phyloP scores from a whole-genome alignment of 2,797 vertebrate species.

The Hylomyscus alleni region DNA sequence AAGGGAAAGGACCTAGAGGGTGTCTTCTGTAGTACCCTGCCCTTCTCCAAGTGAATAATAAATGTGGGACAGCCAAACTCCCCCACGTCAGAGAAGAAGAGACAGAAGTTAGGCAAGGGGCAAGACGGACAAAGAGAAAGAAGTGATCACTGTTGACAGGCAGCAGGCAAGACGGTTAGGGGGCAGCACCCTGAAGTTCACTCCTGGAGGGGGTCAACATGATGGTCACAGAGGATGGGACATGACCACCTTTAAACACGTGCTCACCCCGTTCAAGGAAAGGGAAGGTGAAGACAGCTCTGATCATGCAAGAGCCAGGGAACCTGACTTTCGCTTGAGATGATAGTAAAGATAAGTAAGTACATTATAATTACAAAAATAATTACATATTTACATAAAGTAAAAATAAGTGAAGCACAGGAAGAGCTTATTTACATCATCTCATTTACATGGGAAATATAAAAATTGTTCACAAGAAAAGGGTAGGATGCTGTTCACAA shows the following conservation, averaged over 20 bases:
- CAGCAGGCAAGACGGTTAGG: constrained; percentile 17
- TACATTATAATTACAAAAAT: neutral
- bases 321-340: constrained; percentile 42
- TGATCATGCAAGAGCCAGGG: constrained; percentile 85
- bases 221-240: constrained; percentile 92
- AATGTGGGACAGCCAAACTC: constrained; percentile 92
- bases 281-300: constrained; percentile 80
- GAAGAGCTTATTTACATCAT: neutral
- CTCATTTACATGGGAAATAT: neutral
- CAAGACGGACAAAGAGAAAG: constrained; percentile 55
- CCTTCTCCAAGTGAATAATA: constrained; percentile 94
- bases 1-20: constrained; percentile 93
- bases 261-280: constrained; percentile 79
- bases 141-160: constrained; percentile 65
- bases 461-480: neutral
- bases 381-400: neutral
- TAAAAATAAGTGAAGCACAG: neutral
- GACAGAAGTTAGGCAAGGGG: constrained; percentile 85
- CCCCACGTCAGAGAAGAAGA: constrained; percentile 90
- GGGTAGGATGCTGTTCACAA: neutral
- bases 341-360: neutral
- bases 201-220: constrained; percentile 90
- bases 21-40: constrained; percentile 93
- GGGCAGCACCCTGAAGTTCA: constrained; percentile 56
- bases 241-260: constrained; percentile 93